phyloP scores from a whole-genome alignment of 2,797 vertebrate genomes.

The Clamator glandarius region DNA sequence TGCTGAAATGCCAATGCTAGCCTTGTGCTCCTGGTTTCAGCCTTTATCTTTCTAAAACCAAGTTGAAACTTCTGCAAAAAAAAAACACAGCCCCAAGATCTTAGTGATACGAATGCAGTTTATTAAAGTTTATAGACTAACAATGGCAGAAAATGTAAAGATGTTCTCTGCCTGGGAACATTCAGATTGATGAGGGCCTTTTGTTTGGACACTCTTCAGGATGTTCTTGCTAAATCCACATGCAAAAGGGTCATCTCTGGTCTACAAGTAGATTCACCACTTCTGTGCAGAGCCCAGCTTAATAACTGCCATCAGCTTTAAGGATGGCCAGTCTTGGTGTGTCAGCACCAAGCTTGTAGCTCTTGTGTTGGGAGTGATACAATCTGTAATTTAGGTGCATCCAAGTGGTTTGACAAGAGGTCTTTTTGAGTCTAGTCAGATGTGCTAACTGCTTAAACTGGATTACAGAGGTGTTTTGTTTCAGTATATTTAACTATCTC shows the following conservation, averaged over 20 bases:
- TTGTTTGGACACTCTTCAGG: fast-evolving
- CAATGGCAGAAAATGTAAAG: background rate
- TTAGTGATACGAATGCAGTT: background rate
- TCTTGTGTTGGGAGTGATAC: background rate
- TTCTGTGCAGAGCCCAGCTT: background rate
- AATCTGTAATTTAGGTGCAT: background rate
- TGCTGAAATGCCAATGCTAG: background rate
- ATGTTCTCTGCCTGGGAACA: background rate
- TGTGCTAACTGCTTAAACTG: background rate
- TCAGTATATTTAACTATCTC: background rate
- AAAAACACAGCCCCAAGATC: background rate
- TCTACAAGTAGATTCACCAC: background rate
- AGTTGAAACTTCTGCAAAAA: background rate
- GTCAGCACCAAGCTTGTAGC: background rate
- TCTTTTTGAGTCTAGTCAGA: background rate
- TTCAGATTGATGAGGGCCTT: background rate
- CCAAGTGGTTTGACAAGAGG: fast-evolving
- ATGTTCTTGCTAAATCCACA: fast-evolving
- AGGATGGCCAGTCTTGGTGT: background rate
- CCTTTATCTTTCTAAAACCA: background rate
- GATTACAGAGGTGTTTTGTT: background rate
- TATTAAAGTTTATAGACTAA: background rate
- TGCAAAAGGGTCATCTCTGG: background rate
- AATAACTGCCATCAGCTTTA: background rate
- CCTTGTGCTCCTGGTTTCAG: background rate